These are phyloP conservation scores for Brassicogethes aeneus DNA, from an alignment of 2,888 invertebrate genomes.

Conservation along the genomic window DNA sequence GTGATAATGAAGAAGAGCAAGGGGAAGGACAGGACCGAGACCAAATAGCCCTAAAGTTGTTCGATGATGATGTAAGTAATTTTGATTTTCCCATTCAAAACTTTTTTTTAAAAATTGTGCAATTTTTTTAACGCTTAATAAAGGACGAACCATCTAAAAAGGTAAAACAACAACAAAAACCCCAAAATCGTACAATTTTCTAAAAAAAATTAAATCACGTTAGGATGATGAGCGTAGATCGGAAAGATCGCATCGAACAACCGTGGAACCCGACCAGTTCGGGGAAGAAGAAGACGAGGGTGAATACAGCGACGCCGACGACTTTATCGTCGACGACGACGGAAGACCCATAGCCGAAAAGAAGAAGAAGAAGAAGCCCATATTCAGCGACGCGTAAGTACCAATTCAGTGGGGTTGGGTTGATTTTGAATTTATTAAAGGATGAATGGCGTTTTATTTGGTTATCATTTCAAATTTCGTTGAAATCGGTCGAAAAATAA, in stretches of 20 bases:
- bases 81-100: constrained; percentile 5
- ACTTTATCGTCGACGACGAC: constrained; percentile 96
- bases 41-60: constrained; percentile 82
- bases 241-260: constrained; percentile 55
- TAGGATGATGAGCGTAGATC: constrained; percentile 74
- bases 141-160: constrained; percentile 24
- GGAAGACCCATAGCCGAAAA: constrained; percentile 78
- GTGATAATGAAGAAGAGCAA: constrained; percentile 76
- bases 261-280: constrained; percentile 54
- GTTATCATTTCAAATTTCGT: no score
- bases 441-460: constrained; percentile 1
- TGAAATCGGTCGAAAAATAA: no score
- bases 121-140: constrained; percentile 2
- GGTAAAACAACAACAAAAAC: constrained; percentile 15
- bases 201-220: not conserved
- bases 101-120: constrained; percentile 1
- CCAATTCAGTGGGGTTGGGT: no score
- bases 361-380: constrained; percentile 68
- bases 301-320: constrained; percentile 82
- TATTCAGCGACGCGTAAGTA: constrained; percentile 80
- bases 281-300: constrained; percentile 72
- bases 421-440: constrained; percentile 9
- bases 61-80: constrained; percentile 72
- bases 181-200: no score
- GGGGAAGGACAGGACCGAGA: constrained; percentile 75